Evolutionary conservation across 2,113 vertebrate species (phyloP), one percentile per base, ranked within the genome.

Genomic region (Leucosticte australis): DNA sequence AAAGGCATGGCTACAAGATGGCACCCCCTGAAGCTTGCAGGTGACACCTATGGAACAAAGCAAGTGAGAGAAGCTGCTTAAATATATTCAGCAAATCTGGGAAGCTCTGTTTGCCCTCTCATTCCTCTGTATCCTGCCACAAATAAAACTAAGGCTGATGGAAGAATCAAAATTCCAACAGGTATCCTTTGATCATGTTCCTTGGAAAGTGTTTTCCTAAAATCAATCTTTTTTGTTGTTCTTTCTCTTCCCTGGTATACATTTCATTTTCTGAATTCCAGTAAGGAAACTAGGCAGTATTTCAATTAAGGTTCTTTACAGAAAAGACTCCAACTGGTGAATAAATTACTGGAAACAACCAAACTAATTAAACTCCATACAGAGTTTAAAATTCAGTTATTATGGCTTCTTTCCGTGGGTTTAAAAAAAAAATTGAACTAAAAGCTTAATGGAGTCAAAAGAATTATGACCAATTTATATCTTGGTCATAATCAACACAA

Each of bases 201-300:
- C 41, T 89, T 89, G 65, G 21, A 30, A 87, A 87, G 46, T 24
- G 9, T 70, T 91, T 81, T 70, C 31, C 50, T 83, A 88, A 88
- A 96, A 88, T 57, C 64, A 85, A 39, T 42, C 4, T 41, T 28
- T 56, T n/a, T 31, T 90, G 3, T 84, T 55, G 21, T 27, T 92
- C 35, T 11, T 62, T 19, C 14, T 64, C 73, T 92, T 94, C 13
- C 47, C 55, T 60, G 30, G 85, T 53, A 90, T 3, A 42, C 50
- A 75, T 79, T 96, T 92, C 41, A 94, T 52, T 96, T 82, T 44
- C 30, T 53, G 50, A 78, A 89, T 63, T 94, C 80, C 82, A 96
- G 46, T 82, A 94, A 91, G 83, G 89, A 96, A 97, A 97, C 95
- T 39, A 93, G 39, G n/a, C 55, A 91, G 47, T 23, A 86, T 94